Conservation (phyloP, 2,888 invertebrate species). For the Glyphotaelius pellucidus region DNA sequence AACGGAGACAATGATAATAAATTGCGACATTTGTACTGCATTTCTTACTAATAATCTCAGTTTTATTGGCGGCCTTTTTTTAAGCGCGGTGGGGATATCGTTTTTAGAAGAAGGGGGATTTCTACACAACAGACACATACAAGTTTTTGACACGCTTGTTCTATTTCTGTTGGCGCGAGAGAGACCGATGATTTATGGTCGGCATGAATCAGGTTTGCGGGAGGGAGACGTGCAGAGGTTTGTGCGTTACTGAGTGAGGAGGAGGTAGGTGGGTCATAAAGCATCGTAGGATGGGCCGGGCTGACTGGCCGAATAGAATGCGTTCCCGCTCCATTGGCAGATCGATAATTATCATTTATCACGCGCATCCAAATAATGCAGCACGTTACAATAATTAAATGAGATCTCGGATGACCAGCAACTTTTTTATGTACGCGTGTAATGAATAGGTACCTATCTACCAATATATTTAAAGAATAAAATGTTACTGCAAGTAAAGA, state of each 20-base stretch:
- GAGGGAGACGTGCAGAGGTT: slow-evolving; percentile 50
- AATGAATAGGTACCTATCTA: background rate
- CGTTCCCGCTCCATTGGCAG: slow-evolving; percentile 49
- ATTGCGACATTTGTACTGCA: background rate
- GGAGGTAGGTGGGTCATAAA: slow-evolving; percentile 79
- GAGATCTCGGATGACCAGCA: background rate
- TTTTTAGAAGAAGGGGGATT: slow-evolving; percentile 43
- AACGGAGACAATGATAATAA: background rate
- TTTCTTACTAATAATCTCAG: slow-evolving; percentile 9
- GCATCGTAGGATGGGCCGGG: slow-evolving; percentile 72
- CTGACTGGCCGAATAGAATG: slow-evolving; percentile 34
- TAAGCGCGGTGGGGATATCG: background rate
- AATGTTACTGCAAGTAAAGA: background rate
- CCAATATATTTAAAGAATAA: background rate
- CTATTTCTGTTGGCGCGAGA: slow-evolving; percentile 59
- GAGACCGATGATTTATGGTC: slow-evolving; percentile 57
- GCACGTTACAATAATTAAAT: background rate
- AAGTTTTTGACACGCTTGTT: slow-evolving; percentile 61
- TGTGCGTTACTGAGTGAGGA: slow-evolving; percentile 30
- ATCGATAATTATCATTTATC: slow-evolving; percentile 38
- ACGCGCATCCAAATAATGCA: slow-evolving; percentile 4
- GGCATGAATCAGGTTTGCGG: slow-evolving; percentile 47
- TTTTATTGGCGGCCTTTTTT: background rate
- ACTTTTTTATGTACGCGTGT: background rate
- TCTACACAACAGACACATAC: slow-evolving; percentile 49